Percentiles rank a stretch among this genome's conserved stretches.
These are phyloP conservation scores for Drosophila neocordata DNA, from an alignment of 1,140 invertebrate genomes.

Conservation along the genomic window DNA sequence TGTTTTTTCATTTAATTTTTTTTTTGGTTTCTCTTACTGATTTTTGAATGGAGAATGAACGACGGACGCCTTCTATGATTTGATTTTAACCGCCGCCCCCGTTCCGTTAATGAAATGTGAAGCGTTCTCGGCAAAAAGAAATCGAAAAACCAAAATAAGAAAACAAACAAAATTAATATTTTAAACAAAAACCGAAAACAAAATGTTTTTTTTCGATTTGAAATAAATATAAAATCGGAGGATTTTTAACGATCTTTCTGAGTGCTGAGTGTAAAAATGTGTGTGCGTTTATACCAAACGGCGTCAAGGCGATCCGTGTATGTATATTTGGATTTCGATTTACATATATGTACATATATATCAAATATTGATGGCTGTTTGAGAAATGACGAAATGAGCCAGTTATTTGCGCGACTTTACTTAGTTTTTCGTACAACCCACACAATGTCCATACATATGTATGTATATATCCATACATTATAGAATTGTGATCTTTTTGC, in stretches of 20 bases:
- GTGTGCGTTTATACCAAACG: conserved; percentile 21
- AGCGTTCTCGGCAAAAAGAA: conserved; percentile 50
- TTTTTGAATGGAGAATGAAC: neutral
- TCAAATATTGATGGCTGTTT: conserved; percentile 68
- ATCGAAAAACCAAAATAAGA: conserved; percentile 30
- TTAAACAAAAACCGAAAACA: conserved; percentile 25
- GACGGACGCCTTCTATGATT: conserved; percentile 37
- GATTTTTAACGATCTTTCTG: conserved; percentile 58
- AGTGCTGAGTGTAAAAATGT: neutral
- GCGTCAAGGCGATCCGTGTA: conserved; percentile 50
- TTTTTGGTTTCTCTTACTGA: neutral
- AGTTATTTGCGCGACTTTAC: conserved; percentile 73
- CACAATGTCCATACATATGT: conserved; percentile 26
- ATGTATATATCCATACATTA: conserved; percentile 21
- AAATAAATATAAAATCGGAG: conserved; percentile 43
- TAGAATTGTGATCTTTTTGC: conserved; percentile 42
- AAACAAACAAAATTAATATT: conserved; percentile 43
- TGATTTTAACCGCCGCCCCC: conserved; percentile 33
- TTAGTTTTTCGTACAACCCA: conserved; percentile 53
- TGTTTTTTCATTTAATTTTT: conserved; percentile 11
- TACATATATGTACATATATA: conserved; percentile 30
- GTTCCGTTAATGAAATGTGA: conserved; percentile 52
- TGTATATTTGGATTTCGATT: conserved; percentile 44
- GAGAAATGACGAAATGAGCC: conserved; percentile 72
- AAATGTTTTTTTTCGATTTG: conserved; percentile 21